These are phyloP conservation scores for Pocillopora damicornis DNA, from an alignment of 64 coral and sea anemone genomes.

Conservation along the genomic window DNA sequence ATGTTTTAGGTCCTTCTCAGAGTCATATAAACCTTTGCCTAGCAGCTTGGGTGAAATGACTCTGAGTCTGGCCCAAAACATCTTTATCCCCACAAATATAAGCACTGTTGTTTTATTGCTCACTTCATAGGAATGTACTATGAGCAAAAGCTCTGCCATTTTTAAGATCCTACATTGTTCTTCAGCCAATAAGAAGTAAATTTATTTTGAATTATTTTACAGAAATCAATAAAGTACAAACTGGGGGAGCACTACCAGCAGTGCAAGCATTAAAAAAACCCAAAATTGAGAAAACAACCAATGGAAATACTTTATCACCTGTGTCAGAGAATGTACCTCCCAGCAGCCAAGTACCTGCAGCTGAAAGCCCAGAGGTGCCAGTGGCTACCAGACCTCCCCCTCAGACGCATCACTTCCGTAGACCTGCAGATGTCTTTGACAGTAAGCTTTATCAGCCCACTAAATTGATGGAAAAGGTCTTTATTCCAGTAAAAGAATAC, in stretches of 20 bases:
- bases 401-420: conserved; percentile 25
- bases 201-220: background rate
- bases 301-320: conserved; percentile 4
- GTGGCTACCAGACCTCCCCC: background rate
- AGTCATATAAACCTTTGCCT: no score
- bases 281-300: conserved; percentile 18
- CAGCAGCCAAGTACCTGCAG: background rate
- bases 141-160: background rate
- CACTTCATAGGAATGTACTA: no score
- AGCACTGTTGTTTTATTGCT: no score
- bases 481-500: conserved; percentile 90
- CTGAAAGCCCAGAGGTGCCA: conserved; percentile 25
- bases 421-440: conserved; percentile 66
- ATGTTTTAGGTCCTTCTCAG: no score
- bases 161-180: background rate
- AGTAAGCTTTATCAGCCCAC: conserved; percentile 85
- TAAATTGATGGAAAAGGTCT: conserved; percentile 94
- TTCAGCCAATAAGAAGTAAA: no score
- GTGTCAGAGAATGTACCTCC: background rate
- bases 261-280: background rate
- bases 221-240: conserved; percentile 91
- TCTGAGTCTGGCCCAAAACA: no score
- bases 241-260: conserved; percentile 43
- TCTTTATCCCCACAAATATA: no score
- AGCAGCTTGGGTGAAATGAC: no score